Conservation (phyloP, 2,113 vertebrate species). For the Cryptotis parvus region DNA sequence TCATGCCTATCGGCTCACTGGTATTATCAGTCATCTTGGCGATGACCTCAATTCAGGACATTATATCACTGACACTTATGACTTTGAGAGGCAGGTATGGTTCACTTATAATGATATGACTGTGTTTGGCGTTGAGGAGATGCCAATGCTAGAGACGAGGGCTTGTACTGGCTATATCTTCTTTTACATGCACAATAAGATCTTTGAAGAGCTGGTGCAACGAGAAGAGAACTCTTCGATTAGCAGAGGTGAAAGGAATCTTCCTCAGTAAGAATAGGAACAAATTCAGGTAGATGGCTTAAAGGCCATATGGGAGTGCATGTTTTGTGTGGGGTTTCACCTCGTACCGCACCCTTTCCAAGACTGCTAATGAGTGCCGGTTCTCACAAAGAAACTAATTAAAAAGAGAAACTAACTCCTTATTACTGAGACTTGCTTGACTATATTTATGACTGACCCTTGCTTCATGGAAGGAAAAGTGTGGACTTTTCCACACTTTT, state of each 20-base stretch:
- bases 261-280: background rate
- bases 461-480: background rate
- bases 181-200: slow-evolving; percentile 76
- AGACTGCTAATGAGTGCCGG: no score
- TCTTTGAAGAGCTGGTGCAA: slow-evolving; percentile 64
- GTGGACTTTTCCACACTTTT: no score
- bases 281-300: background rate
- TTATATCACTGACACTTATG: slow-evolving; percentile 65
- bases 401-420: background rate
- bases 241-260: background rate
- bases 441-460: background rate
- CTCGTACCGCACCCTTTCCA: no score
- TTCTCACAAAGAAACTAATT: background rate
- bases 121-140: background rate
- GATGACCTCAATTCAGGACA: slow-evolving; percentile 43
- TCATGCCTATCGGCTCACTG: slow-evolving; percentile 57
- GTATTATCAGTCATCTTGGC: slow-evolving; percentile 73
- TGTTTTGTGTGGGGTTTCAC: background rate
- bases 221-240: background rate
- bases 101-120: slow-evolving; percentile 58
- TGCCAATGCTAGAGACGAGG: background rate
- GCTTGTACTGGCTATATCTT: slow-evolving; percentile 61
- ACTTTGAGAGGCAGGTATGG: slow-evolving; percentile 66
- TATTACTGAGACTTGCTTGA: background rate
- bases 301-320: background rate